A percentile compares a stretch with the other conserved stretches of the same genome.
Evolutionary conservation across 2,888 invertebrate species (phyloP).

Genomic region (Agrotis puta): DNA sequence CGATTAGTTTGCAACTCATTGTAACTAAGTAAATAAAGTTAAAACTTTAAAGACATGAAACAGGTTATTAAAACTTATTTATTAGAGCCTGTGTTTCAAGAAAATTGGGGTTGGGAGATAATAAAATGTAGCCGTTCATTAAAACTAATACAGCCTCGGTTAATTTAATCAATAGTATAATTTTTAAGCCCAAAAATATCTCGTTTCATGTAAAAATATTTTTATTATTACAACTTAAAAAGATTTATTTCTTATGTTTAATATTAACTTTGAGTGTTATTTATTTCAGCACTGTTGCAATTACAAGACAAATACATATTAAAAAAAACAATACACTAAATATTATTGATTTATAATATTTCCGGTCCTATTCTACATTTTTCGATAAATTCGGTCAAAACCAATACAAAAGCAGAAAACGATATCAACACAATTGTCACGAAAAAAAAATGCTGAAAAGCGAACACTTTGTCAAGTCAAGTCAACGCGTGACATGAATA

Average conservation of each 20-base stretch:
- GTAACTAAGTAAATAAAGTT: conserved; percentile 32
- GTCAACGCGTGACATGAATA: conserved; percentile 56
- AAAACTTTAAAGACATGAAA: conserved; percentile 30
- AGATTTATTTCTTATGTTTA: too few species aligned
- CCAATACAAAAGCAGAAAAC: conserved; percentile 38
- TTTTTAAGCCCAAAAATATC: not conserved
- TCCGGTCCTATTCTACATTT: not conserved
- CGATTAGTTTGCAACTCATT: conserved; percentile 24
- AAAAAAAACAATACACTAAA: too few species aligned
- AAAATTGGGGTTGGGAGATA: conserved; percentile 14
- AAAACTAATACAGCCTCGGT: conserved; percentile 25
- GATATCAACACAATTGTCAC: conserved; percentile 48
- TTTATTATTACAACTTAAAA: too few species aligned
- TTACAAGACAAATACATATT: too few species aligned
- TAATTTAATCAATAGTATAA: not conserved
- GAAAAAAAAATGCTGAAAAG: conserved; percentile 57
- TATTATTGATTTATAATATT: too few species aligned
- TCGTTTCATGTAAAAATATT: too few species aligned
- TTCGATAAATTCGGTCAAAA: conserved; percentile 17
- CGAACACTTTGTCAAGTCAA: conserved; percentile 49
- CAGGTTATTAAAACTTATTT: conserved; percentile 56
- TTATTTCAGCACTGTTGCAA: too few species aligned
- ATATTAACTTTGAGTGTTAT: too few species aligned
- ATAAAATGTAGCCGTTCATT: conserved; percentile 36
- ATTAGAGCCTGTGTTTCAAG: conserved; percentile 36